These are phyloP conservation scores for Oreochromis spilurus DNA, from an alignment of 2,113 vertebrate species.

Conservation along the genomic window DNA sequence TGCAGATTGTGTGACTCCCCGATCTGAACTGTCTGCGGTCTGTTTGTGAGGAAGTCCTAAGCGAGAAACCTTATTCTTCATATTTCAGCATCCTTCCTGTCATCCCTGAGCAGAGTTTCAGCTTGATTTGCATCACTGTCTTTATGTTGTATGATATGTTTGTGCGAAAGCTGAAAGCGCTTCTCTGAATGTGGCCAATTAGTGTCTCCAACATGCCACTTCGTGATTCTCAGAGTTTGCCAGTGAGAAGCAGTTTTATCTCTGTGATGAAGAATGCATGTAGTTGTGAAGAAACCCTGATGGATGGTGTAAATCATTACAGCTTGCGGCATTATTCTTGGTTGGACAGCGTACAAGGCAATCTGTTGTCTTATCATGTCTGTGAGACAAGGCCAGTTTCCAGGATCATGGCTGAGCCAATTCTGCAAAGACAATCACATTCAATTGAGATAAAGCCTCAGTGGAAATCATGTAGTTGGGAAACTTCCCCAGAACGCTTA, in stretches of 20 bases:
- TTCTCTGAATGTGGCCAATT: constrained; percentile 20
- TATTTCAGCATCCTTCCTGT: constrained; percentile 1
- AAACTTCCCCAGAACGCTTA: constrained; percentile 66
- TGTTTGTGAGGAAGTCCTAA: not conserved
- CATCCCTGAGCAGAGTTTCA: not conserved
- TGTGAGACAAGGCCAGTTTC: constrained; percentile 59
- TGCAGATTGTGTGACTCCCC: not conserved
- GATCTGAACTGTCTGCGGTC: not conserved
- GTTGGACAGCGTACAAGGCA: constrained; percentile 53
- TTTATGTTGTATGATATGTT: constrained; percentile 17
- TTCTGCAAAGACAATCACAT: constrained; percentile 58
- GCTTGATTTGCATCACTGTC: constrained; percentile 12
- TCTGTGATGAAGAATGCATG: constrained; percentile 18
- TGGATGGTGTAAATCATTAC: constrained; percentile 54
- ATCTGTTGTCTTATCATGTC: constrained; percentile 65
- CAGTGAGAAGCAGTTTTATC: constrained; percentile 15
- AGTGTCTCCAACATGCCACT: constrained; percentile 9
- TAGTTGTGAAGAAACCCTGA: constrained; percentile 37
- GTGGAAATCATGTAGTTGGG: constrained; percentile 59
- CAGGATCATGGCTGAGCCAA: constrained; percentile 58
- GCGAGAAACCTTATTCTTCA: constrained; percentile 36
- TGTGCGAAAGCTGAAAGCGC: not conserved
- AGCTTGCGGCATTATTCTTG: constrained; percentile 54
- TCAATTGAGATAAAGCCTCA: constrained; percentile 55
- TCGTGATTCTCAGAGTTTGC: not conserved